These are phyloP conservation scores for Poecilia velifera DNA, from an alignment of 2,797 vertebrate genomes.

Conservation along the genomic window DNA sequence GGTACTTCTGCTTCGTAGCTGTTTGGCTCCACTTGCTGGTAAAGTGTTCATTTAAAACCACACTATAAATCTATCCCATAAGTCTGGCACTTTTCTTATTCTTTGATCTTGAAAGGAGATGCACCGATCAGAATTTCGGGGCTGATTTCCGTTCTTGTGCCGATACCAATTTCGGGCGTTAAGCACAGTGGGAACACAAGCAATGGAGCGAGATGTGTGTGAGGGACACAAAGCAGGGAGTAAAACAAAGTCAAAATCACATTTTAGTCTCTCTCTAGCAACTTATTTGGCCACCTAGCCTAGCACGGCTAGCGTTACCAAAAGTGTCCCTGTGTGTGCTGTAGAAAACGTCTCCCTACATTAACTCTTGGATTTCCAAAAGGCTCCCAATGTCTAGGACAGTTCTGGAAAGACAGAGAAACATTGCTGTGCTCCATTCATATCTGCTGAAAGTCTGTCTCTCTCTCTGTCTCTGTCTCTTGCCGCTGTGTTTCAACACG, in stretches of 20 bases:
- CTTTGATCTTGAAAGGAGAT: background rate
- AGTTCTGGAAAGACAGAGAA: background rate
- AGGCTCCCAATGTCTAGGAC: background rate
- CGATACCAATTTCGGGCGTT: background rate
- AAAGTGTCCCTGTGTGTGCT: background rate
- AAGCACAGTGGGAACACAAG: background rate
- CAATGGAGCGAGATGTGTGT: background rate
- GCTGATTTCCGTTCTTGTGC: background rate
- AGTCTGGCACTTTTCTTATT: background rate
- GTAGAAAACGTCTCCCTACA: background rate
- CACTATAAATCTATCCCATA: background rate
- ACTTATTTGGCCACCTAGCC: background rate
- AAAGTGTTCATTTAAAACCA: background rate
- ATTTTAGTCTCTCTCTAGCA: background rate
- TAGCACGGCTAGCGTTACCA: background rate
- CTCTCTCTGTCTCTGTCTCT: background rate
- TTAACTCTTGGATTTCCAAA: background rate
- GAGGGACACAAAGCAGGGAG: background rate
- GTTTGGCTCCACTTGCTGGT: background rate
- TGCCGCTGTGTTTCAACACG: background rate
- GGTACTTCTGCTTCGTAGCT: background rate
- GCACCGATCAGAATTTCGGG: background rate
- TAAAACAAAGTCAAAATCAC: background rate
- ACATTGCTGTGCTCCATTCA: background rate
- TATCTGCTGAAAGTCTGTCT: background rate